A percentile compares a stretch with the other conserved stretches of the same genome.
Conservation (phyloP, 2,888 invertebrate genomes). For the Resseliella maxima region DNA sequence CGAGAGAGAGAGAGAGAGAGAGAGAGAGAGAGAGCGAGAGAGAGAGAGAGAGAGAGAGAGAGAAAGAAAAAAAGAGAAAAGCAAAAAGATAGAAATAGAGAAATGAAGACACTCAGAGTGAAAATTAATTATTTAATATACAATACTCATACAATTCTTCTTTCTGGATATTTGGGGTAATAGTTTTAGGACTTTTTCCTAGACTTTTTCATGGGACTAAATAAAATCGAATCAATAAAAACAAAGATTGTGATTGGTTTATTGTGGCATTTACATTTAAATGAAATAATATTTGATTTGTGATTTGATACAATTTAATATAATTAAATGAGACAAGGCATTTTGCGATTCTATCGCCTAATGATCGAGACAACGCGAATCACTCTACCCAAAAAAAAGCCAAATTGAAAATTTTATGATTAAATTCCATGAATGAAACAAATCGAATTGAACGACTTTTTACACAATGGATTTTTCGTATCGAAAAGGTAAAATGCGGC, state of each 20-base stretch:
- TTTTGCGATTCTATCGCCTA: neutral
- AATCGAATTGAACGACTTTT: constrained; percentile 28
- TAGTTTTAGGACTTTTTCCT: too few species aligned
- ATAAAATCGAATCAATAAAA: too few species aligned
- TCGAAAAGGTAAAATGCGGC: too few species aligned
- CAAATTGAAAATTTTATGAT: constrained; percentile 19
- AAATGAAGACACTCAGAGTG: too few species aligned
- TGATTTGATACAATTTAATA: constrained; percentile 40
- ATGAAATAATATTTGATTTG: neutral
- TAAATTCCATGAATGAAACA: constrained; percentile 40
- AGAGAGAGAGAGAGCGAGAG: too few species aligned
- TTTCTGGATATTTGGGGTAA: neutral
- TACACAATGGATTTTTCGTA: neutral
- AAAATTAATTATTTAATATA: neutral
- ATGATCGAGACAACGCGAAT: neutral
- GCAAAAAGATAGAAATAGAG: too few species aligned
- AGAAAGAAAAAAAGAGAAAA: neutral
- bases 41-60: too few species aligned
- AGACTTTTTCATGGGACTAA: too few species aligned
- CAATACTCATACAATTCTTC: neutral
- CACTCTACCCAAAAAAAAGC: neutral
- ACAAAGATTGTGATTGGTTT: too few species aligned
- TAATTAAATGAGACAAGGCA: neutral
- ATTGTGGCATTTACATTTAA: constrained; percentile 32
- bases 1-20: too few species aligned